Conservation (phyloP, 2,797 vertebrate genomes). For the Aphelocoma californica region DNA sequence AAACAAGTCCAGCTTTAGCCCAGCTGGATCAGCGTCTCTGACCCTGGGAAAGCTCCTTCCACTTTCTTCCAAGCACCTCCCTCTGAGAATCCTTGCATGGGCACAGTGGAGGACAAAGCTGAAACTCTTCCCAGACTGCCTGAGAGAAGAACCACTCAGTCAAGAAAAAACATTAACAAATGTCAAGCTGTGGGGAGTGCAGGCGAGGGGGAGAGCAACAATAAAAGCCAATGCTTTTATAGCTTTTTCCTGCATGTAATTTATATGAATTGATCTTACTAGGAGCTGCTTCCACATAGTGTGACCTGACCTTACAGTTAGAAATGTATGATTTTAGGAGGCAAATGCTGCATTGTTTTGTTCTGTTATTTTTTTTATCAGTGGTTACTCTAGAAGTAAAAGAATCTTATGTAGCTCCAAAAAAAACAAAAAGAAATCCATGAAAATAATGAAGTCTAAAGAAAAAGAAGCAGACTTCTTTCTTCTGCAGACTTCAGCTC, state of each 20-base stretch:
- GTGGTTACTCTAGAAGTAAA: background rate
- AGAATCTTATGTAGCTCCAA: background rate
- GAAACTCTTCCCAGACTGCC: conserved; percentile 22
- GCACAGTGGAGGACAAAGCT: conserved; percentile 30
- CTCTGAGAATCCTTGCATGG: background rate
- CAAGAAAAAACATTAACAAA: conserved; percentile 35
- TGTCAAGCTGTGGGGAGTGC: background rate
- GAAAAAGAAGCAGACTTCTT: background rate
- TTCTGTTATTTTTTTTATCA: background rate
- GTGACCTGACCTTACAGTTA: background rate
- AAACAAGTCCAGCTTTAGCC: background rate
- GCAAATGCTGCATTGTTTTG: background rate
- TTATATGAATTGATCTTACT: background rate
- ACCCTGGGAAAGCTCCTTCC: background rate
- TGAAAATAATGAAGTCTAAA: background rate
- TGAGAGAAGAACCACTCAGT: conserved; percentile 1
- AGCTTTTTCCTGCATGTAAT: background rate
- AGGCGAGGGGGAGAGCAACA: background rate
- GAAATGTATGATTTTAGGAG: background rate
- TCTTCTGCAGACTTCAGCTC: background rate
- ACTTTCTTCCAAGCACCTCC: background rate
- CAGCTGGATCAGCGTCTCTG: background rate
- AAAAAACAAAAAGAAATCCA: accelerated
- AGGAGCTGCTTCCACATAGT: background rate
- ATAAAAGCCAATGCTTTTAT: background rate